Evolutionary conservation across 2,113 vertebrate genomes (phyloP).

Genomic region (Castor canadensis): DNA sequence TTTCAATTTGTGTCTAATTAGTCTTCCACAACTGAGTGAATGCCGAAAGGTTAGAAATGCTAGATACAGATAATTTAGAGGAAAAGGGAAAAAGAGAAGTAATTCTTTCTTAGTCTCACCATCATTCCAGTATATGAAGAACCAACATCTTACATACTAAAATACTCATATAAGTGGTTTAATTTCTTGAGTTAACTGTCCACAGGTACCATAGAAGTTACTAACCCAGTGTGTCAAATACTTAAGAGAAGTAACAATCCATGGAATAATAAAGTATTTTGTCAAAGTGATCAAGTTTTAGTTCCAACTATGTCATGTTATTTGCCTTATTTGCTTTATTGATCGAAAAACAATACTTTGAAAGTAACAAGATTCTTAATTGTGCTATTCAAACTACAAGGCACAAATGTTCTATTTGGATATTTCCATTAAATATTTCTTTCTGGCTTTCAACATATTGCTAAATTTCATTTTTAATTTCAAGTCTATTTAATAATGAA

Average conservation of each 20-base stretch:
- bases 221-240: not conserved
- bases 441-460: not conserved
- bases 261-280: not conserved
- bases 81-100: not conserved
- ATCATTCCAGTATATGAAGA: not conserved
- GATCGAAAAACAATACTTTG: conserved; percentile 5
- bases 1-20: not conserved
- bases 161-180: not conserved
- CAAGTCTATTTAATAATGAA: conserved; percentile 14
- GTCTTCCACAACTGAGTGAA: not conserved
- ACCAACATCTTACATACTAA: not conserved
- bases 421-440: not conserved
- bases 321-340: not conserved
- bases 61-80: too few relatives aligned
- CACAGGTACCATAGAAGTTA: not conserved
- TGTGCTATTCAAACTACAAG: not conserved
- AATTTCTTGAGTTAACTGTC: not conserved
- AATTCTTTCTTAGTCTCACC: not conserved
- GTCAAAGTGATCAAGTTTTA: conserved; percentile 1
- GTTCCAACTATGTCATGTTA: not conserved
- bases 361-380: not conserved
- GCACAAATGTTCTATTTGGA: not conserved
- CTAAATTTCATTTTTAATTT: conserved; percentile 34
- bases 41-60: not conserved
- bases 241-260: not conserved